phyloP scores from a whole-genome alignment of 2,113 vertebrate genomes.

The Clarias macrocephalus region DNA sequence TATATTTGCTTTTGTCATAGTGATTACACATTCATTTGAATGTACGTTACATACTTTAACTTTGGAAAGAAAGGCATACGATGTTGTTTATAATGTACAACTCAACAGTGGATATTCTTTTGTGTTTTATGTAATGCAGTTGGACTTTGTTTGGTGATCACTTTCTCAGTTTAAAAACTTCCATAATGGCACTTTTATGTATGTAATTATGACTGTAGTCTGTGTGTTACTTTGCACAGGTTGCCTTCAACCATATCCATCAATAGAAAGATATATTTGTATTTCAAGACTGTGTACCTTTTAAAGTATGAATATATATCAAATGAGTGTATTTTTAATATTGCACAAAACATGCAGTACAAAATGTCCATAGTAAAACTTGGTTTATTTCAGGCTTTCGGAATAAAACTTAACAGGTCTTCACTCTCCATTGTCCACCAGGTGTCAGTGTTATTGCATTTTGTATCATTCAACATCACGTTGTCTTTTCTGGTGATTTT shows the following conservation, averaged over 20 bases:
- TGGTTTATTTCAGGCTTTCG: slow-evolving; percentile 1
- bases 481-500: neutral
- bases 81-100: slow-evolving; percentile 6
- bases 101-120: neutral
- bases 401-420: slow-evolving; percentile 27
- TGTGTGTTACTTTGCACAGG: neutral
- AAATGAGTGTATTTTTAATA: slow-evolving; percentile 7
- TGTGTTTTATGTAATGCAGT: neutral
- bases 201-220: neutral
- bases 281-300: neutral
- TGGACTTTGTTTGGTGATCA: neutral
- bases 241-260: neutral
- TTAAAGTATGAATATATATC: neutral
- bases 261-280: neutral
- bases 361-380: neutral
- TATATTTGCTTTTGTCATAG: neutral
- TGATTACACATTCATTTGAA: neutral
- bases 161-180: neutral
- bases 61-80: neutral
- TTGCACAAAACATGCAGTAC: neutral
- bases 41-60: neutral
- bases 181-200: neutral
- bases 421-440: slow-evolving; percentile 11
- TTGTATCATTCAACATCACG: neutral
- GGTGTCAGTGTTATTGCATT: slow-evolving; percentile 33